phyloP scores from a whole-genome alignment of 2,113 vertebrate genomes.

The Centropus bengalensis region DNA sequence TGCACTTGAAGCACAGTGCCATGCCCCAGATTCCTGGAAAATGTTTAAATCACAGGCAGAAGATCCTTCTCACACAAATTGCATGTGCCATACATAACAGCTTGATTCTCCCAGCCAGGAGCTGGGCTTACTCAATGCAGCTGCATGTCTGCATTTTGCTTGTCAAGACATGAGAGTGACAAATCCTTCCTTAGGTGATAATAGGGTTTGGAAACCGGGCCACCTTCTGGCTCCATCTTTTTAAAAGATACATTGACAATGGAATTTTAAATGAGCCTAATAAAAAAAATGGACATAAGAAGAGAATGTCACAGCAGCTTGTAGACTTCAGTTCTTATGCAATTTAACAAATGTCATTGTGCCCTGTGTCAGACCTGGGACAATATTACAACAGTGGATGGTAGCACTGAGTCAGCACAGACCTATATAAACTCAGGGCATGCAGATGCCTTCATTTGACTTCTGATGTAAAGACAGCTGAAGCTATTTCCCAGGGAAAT shows the following conservation, averaged over 20 bases:
- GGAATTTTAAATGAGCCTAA: not conserved
- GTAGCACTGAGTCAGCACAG: not conserved
- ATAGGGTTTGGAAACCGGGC: not conserved
- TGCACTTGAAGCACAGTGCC: not conserved
- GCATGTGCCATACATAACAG: not conserved
- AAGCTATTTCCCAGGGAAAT: not conserved
- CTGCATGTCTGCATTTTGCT: not conserved
- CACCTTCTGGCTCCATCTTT: not conserved
- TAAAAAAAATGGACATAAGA: not conserved
- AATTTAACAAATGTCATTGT: not conserved
- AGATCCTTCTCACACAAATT: not conserved
- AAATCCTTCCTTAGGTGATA: not conserved
- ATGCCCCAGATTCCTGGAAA: not conserved
- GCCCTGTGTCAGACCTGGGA: not conserved
- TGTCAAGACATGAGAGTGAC: not conserved
- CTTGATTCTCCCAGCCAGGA: not conserved
- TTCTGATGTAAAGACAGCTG: not conserved
- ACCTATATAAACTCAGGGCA: not conserved
- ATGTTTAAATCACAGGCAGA: constrained; percentile 3
- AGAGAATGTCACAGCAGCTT: not conserved
- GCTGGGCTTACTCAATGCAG: not conserved
- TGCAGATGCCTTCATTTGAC: not conserved
- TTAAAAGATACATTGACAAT: not conserved
- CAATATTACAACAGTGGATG: not conserved
- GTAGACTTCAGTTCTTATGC: not conserved